Evolutionary conservation across 1,140 invertebrate species (phyloP), one percentile per base, ranked within the genome.

Genomic region (Drosophila seguyi): DNA sequence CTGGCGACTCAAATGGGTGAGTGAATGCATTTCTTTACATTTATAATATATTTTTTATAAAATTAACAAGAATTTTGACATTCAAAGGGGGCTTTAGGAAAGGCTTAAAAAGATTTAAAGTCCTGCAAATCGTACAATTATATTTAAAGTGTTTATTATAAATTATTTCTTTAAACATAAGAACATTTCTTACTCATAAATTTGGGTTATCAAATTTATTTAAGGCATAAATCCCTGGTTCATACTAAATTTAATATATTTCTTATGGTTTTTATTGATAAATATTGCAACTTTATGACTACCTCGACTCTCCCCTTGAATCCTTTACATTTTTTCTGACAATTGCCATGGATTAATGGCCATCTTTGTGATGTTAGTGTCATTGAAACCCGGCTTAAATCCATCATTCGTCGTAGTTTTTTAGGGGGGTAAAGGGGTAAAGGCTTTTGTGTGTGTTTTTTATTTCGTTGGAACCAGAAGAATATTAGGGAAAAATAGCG

Each of bases 1-100:
- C 91, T 3, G 83, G 77, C 65, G 91, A 92, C 48, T 67, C 91
- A 38, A 81, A 91, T 58, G 91, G 91, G 91, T 92, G 53, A 92
- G 91, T 92, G 2, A 8, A 16, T 16, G 11, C 0, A 34, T 8
- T 8, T 36, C 6, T n/a, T 27, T 27, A 16, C 41, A 41, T 47
- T n/a, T 42, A 50, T 29, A 16, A 14, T 42, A 5, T 8, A 14
- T 34, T 41, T 48, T 8, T 44, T 11, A 22, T 18, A 3, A 25
- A n/a, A 10, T 29, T 1, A 4, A n/a, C 10, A 10, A 20, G 20
- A 44, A 52, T 13, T 66, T 66, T 53, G 38, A 38, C 47, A 69
- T 45, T 69, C 18, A 53, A 57, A 16, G 20, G n/a, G 18, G 8
- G 3, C n/a, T 20, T 27, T 14, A 25, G 34, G 8, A 16, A 11